Evolutionary conservation across 2,113 vertebrate species (phyloP).

Genomic region (Conger conger): DNA sequence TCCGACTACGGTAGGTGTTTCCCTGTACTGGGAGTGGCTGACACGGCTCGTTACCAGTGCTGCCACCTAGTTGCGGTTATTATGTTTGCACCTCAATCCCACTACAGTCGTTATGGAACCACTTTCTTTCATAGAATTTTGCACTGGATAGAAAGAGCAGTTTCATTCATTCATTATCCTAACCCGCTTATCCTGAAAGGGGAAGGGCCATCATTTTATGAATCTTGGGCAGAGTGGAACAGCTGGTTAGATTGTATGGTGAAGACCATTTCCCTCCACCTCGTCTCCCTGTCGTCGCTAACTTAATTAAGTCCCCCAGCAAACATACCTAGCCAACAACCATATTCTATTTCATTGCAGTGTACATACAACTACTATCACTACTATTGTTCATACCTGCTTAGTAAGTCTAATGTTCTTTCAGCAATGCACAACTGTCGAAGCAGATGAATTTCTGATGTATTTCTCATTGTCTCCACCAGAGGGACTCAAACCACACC

Average conservation of each 20-base stretch:
- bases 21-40: not conserved
- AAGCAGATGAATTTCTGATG: not conserved
- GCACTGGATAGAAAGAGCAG: no score
- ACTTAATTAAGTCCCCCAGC: no score
- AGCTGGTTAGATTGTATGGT: not conserved
- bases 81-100: not conserved
- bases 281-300: not conserved
- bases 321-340: no score
- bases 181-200: no score
- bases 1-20: not conserved
- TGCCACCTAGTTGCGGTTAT: not conserved
- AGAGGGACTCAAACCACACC: conserved; percentile 2
- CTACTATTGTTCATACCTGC: no score
- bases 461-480: conserved; percentile 2
- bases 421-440: not conserved
- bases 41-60: not conserved
- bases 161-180: no score
- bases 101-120: not conserved
- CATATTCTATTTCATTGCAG: no score
- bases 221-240: no score
- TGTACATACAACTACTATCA: no score
- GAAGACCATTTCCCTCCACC: not conserved
- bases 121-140: not conserved
- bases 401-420: no score
- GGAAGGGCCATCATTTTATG: no score